Percentiles rank a stretch among this genome's conserved stretches.
phyloP scores from a whole-genome alignment of 2,113 vertebrate species.

The Rhea pennata region DNA sequence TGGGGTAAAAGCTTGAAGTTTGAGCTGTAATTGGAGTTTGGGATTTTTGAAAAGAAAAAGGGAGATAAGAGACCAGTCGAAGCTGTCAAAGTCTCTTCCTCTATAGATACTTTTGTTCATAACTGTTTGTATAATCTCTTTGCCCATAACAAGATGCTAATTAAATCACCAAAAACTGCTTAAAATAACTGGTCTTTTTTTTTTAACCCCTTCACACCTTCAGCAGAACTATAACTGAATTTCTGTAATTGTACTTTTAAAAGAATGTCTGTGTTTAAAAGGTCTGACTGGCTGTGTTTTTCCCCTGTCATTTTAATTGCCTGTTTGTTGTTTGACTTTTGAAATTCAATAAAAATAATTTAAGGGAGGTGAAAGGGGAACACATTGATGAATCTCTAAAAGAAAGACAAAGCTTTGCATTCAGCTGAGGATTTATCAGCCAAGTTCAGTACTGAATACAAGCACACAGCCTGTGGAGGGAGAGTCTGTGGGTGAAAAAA shows the following conservation, averaged over 20 bases:
- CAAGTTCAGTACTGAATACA: background rate
- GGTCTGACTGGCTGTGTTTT: background rate
- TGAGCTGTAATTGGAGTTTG: slow-evolving; percentile 71
- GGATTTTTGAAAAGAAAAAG: slow-evolving; percentile 72
- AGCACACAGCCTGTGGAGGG: background rate
- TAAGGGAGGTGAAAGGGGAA: background rate
- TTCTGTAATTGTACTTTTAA: background rate
- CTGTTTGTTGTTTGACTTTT: background rate
- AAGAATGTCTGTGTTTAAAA: background rate
- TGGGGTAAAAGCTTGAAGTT: slow-evolving; percentile 55
- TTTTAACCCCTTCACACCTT: slow-evolving; percentile 20
- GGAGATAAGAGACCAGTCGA: slow-evolving; percentile 57
- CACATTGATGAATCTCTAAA: background rate
- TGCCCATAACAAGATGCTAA: slow-evolving; percentile 49
- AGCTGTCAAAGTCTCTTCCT: slow-evolving; percentile 54
- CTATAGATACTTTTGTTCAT: slow-evolving; percentile 59
- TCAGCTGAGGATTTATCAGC: background rate
- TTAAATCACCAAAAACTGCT: slow-evolving; percentile 52
- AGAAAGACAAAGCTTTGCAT: background rate
- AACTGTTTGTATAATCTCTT: slow-evolving; percentile 56
- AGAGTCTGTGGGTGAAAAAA: background rate
- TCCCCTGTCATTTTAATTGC: background rate
- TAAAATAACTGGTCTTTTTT: background rate
- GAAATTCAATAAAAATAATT: background rate
- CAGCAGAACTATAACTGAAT: background rate